Conservation (phyloP, 2,797 vertebrate species). For the Phoebastria nigripes region DNA sequence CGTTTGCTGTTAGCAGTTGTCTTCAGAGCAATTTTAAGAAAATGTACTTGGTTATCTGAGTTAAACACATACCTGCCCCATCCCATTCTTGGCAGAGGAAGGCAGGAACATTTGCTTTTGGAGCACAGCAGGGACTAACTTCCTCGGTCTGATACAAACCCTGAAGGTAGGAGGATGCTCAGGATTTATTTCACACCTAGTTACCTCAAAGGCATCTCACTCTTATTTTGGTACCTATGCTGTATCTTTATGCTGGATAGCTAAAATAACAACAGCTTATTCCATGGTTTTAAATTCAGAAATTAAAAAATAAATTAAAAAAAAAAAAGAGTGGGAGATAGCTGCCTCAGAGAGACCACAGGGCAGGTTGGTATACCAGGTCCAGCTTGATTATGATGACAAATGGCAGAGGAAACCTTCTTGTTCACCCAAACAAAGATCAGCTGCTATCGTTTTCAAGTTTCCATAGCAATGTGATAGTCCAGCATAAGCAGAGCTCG, state of each 20-base stretch:
- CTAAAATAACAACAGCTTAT: neutral
- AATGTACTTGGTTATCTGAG: neutral
- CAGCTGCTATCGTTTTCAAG: neutral
- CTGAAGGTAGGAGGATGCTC: neutral
- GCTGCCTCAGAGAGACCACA: neutral
- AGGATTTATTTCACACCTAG: neutral
- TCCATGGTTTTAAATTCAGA: neutral
- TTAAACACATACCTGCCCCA: neutral
- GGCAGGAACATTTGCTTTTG: neutral
- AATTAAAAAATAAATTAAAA: neutral
- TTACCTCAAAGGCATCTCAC: neutral
- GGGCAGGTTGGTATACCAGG: neutral
- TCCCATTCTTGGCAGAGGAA: neutral
- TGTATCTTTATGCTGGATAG: neutral
- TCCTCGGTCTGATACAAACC: neutral
- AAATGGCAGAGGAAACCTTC: constrained; percentile 15
- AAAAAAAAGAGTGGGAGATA: neutral
- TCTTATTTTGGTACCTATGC: neutral
- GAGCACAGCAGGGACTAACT: neutral
- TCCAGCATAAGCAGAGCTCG: constrained; percentile 18
- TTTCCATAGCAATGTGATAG: constrained; percentile 51
- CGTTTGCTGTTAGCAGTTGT: neutral
- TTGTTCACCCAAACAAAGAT: constrained; percentile 30
- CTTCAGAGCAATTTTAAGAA: neutral
- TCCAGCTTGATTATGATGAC: neutral